phyloP scores from a whole-genome alignment of 2,113 vertebrate species.

The Phrynosoma platyrhinos region DNA sequence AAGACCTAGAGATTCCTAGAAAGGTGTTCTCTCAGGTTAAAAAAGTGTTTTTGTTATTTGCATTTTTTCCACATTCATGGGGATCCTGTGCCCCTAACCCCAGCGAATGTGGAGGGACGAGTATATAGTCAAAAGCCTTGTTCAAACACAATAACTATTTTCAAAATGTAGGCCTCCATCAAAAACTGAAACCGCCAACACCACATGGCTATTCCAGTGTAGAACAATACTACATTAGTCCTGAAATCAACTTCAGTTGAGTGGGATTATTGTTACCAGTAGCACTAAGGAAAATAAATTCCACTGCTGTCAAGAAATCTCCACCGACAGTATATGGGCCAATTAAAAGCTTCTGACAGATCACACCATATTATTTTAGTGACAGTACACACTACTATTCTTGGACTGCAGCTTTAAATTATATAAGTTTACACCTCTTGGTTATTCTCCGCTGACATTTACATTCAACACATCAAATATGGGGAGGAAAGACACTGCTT shows the following conservation, averaged over 20 bases:
- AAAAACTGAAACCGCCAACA: neutral
- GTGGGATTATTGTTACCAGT: neutral
- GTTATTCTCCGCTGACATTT: neutral
- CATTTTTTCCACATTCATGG: too few species aligned
- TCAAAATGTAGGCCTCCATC: neutral
- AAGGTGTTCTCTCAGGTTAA: too few species aligned
- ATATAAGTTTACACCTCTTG: slow-evolving; percentile 4
- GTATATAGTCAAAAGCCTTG: too few species aligned
- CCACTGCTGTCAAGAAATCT: accelerated
- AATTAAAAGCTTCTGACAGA: slow-evolving; percentile 25
- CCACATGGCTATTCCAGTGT: neutral
- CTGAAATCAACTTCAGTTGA: neutral
- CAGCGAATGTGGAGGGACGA: too few species aligned
- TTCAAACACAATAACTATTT: too few species aligned
- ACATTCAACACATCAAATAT: neutral
- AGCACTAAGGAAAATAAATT: neutral
- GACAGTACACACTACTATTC: neutral
- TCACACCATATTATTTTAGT: neutral
- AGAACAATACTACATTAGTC: neutral
- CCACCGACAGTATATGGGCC: neutral
- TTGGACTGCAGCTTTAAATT: neutral
- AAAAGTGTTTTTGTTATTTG: too few species aligned
- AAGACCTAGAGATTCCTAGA: too few species aligned
- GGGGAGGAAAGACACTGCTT: accelerated
- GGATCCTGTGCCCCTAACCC: too few species aligned